Conservation (phyloP, 2,888 invertebrate species). For the Rhaphigaster nebulosa region DNA sequence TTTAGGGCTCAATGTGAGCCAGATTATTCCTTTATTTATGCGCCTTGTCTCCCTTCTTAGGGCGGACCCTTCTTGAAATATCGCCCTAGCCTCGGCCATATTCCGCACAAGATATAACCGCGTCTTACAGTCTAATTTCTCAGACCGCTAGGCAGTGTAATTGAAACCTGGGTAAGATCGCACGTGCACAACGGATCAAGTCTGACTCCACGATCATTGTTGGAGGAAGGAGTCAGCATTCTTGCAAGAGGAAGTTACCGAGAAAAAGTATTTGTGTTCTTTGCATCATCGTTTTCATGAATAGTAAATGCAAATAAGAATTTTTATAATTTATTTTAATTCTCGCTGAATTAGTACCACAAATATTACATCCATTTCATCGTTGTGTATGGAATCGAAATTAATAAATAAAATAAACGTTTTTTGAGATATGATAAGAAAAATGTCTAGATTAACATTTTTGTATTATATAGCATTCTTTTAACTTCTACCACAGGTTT, state of each 20-base stretch:
- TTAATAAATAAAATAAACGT: too few species aligned
- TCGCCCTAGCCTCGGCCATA: conserved; percentile 15
- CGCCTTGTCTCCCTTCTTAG: conserved; percentile 12
- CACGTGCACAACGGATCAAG: conserved; percentile 27
- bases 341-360: too few species aligned
- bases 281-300: background rate
- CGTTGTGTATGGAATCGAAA: too few species aligned
- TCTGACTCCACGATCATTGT: background rate
- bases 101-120: background rate
- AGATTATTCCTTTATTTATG: conserved; percentile 57
- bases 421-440: too few species aligned
- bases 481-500: too few species aligned
- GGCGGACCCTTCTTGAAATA: conserved; percentile 36
- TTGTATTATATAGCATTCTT: too few species aligned
- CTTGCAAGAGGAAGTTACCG: background rate
- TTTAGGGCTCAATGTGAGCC: conserved; percentile 51
- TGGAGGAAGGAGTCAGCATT: background rate
- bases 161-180: conserved; percentile 54
- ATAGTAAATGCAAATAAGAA: background rate
- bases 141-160: conserved; percentile 59
- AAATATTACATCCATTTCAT: too few species aligned
- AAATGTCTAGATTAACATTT: too few species aligned
- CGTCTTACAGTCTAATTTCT: conserved; percentile 51
- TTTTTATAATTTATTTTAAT: background rate
- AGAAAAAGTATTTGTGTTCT: background rate